phyloP scores from a whole-genome alignment of 2,113 vertebrate species.

The Mus spicilegus region DNA sequence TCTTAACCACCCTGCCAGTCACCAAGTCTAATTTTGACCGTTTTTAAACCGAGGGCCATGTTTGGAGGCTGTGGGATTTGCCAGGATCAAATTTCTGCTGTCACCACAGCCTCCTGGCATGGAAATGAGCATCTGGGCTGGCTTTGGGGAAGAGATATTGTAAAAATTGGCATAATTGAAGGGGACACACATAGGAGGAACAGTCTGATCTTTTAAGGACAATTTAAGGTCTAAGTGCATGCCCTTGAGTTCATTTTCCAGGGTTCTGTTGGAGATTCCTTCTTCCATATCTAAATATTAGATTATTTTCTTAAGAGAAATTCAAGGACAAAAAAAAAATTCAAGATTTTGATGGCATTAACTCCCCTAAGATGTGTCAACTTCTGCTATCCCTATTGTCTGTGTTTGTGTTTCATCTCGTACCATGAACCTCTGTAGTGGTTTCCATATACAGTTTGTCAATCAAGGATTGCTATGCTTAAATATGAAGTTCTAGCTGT shows the following conservation, averaged over 20 bases:
- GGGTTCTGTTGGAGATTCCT: not conserved
- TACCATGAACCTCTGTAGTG: accelerated
- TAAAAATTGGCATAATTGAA: conserved; percentile 23
- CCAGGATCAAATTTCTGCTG: conserved; percentile 62
- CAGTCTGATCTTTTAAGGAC: not conserved
- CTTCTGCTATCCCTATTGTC: not conserved
- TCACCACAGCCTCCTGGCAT: conserved; percentile 23
- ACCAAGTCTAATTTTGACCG: not conserved
- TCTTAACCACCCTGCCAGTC: not conserved
- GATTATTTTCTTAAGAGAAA: not conserved
- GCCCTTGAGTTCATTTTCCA: not conserved
- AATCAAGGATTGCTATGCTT: not conserved
- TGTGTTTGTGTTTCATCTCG: not conserved
- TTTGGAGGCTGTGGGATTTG: not conserved
- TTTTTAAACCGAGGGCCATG: not conserved
- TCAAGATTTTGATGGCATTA: not conserved
- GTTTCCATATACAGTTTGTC: not conserved
- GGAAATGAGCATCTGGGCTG: conserved; percentile 51
- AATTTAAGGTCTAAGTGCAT: not conserved
- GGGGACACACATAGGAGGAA: not conserved
- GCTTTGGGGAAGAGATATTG: not conserved
- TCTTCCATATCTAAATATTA: not conserved
- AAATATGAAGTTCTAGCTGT: not conserved
- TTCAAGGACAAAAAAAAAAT: not conserved
- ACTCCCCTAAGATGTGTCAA: not conserved